These are phyloP conservation scores for Piliocolobus tephrosceles DNA, from an alignment of 2,113 vertebrate species.

Conservation along the genomic window DNA sequence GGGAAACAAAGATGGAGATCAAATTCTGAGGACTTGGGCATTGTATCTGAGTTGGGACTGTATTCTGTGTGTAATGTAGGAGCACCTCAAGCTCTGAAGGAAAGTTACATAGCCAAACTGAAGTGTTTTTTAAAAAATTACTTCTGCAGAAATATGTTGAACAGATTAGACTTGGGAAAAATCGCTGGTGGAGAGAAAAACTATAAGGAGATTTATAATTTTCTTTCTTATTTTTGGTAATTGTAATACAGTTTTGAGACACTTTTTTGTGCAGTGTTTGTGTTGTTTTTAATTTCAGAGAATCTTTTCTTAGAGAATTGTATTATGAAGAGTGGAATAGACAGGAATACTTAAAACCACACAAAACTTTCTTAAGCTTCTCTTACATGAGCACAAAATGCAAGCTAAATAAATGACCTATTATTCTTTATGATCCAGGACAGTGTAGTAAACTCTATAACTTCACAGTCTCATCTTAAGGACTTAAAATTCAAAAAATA, in stretches of 20 bases:
- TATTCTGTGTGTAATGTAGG: neutral
- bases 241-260: neutral
- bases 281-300: neutral
- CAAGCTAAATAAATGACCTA: neutral
- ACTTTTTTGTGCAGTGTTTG: neutral
- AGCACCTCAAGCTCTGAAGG: neutral
- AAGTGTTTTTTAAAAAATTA: too few species aligned
- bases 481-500: neutral
- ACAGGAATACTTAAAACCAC: neutral
- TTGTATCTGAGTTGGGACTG: too few species aligned
- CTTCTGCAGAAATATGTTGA: neutral
- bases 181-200: neutral
- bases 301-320: neutral
- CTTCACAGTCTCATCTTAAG: neutral
- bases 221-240: neutral
- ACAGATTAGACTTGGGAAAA: neutral
- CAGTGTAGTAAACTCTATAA: neutral
- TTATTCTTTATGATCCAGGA: neutral
- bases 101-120: accelerated
- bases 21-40: neutral
- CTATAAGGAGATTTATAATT: neutral
- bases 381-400: neutral
- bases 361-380: neutral
- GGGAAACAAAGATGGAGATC: neutral
- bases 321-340: neutral